Base-by-base conservation (phyloP, 2,113 vertebrate species). In the human region DNA sequence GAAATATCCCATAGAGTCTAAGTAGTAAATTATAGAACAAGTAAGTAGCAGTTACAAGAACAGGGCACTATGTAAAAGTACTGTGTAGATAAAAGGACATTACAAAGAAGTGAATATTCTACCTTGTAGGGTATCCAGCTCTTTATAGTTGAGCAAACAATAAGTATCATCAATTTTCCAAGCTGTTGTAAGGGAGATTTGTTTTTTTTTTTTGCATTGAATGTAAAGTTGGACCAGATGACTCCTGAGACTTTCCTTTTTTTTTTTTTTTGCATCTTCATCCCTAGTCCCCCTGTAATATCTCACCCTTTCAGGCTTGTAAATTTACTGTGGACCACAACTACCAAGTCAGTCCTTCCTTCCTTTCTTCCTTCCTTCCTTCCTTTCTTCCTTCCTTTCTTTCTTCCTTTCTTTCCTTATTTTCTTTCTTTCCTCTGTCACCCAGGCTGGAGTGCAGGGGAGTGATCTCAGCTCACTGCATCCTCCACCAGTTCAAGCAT, bases 351-450 rank as follows among this genome's bases (percentile, higher is more conserved):
- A 14, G 14, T 52, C 50, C 50, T 16, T 3, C 50, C 14, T 16
- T 14, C 50, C 14, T 50, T 14, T 12, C 50, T 50, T 14, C 22
- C 23, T 10, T 3, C 55, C 55, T 61, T 4, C 3, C 23, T 8
- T 61, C 0, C 23, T 22, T 10, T 0, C 22, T 40, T 61, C 25
- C 23, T 8, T 61, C 0, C 23, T 22, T 10, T 0, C 55, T 7
- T 23, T 18, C 20, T 18, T 22, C 0, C 22, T 20, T 23, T 0
- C 57, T 20, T 23, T 1, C 22, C 22, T 57, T 23, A 9, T 61
- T 61, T 61, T 27, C 59, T 27, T 61, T 61, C 59, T 27, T 61
- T 61, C 59, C 59, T 61, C 59, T 61, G 59, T 61, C 25, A 61
- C 11, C 11, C 59, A 61, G 23, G 10, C 25, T 61, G 25, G 25